Evolutionary conservation across 2,797 vertebrate species (phyloP), one percentile per base, ranked within the genome.

Genomic region (Meda fulgida): DNA sequence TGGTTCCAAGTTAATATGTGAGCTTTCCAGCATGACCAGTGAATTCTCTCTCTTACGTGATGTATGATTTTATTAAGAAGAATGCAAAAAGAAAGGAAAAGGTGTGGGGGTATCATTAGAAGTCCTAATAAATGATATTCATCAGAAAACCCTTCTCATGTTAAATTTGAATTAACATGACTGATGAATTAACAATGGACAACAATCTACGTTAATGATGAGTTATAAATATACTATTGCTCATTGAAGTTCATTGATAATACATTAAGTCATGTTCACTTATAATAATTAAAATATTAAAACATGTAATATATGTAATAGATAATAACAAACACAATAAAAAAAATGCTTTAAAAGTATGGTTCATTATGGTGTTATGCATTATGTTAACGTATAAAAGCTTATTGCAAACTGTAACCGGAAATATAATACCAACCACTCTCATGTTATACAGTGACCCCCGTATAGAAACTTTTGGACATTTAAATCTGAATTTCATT

Each of bases 1-100:
- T 71, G 14, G 26, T 51, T 82, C 21, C 43, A 48, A 80, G 83
- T 60, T 48, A 55, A 18, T 84, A 70, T 11, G 76, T 79, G 81
- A 79, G 76, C 51, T 60, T 87, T 48, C 76, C 81, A 75, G 82
- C 43, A 77, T 67, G 65, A 66, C 31, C 58, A 76, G 18, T 38
- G 31, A 83, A 53, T 66, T 14, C 14, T 26, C 16, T 60, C 23
- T 60, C 8, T 78, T 53, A 60, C 1, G n/a, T 78, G 29, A 40
- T 26, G 23, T 19, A 29, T 78, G 26, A 34, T 53, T 60, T 36
- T 19, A 36, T 29, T 7, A 21, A 38, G 21, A 16, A 23, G 5
- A 72, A 72, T 63, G 3, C 34, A 23, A 84, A 58, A 70, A 70
- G 3, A 63, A 14, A 67, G 72, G 23, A 29, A 40, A 51, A 67